Percentiles rank a stretch among this genome's conserved stretches.
Evolutionary conservation across 2,888 invertebrate genomes (phyloP).

Genomic region (Lasioglossum marginatum): DNA sequence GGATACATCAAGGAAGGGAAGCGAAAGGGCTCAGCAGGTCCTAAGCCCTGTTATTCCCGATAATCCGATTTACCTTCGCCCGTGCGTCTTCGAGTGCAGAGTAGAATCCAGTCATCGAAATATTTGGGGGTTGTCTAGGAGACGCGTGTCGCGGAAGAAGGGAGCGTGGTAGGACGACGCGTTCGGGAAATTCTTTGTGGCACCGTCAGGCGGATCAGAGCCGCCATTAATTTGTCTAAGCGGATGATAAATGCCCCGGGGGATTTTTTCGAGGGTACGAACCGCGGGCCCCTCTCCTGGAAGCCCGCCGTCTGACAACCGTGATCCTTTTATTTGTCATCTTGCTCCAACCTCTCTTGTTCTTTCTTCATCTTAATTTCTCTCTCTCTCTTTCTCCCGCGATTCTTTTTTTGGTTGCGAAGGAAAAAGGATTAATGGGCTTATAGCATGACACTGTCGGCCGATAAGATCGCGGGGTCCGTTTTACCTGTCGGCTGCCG

Average conservation of each 20-base stretch:
- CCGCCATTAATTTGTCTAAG: constrained; percentile 62
- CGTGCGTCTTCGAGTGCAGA: background rate
- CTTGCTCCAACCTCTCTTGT: background rate
- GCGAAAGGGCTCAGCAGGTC: background rate
- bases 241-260: constrained; percentile 52
- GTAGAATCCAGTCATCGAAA: background rate
- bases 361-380: background rate
- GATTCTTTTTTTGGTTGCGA: constrained; percentile 47
- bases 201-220: constrained; percentile 55
- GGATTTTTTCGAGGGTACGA: constrained; percentile 31
- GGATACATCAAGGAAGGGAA: background rate
- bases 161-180: constrained; percentile 12
- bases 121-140: background rate
- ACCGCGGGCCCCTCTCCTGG: constrained; percentile 9
- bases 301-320: constrained; percentile 40
- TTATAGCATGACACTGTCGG: constrained; percentile 74
- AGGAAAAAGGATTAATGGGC: constrained; percentile 76
- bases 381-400: background rate
- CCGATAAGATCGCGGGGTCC: constrained; percentile 76
- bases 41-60: background rate
- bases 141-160: constrained; percentile 19
- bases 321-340: constrained; percentile 39
- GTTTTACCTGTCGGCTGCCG: constrained; percentile 70
- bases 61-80: background rate
- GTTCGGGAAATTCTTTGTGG: constrained; percentile 19